A percentile compares a stretch with the other conserved stretches of the same genome.
These are phyloP conservation scores for Acestrorhynchus altus DNA, from an alignment of 2,797 vertebrate species.

Conservation along the genomic window DNA sequence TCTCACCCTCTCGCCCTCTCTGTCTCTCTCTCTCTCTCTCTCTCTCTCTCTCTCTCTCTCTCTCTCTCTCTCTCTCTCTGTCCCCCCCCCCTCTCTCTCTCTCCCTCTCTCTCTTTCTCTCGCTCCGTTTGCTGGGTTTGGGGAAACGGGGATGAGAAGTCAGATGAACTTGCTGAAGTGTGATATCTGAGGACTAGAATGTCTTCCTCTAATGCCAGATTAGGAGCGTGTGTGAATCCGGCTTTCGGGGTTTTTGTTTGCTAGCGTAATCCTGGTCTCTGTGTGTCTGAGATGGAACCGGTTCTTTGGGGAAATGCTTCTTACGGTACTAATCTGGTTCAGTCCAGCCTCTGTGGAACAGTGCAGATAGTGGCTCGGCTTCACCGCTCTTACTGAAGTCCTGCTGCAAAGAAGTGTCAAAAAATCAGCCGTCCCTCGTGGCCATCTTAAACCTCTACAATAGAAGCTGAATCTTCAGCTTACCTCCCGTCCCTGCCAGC, in stretches of 20 bases:
- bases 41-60: too few species aligned
- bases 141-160: background rate
- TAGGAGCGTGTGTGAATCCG: conserved; percentile 15
- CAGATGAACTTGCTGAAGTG: conserved; percentile 10
- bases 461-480: conserved; percentile 28
- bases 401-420: conserved; percentile 38
- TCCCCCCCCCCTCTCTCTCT: background rate
- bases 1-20: background rate
- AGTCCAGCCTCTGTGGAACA: conserved; percentile 23
- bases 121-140: too few species aligned
- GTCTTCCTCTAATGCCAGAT: conserved; percentile 34
- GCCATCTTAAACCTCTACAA: conserved; percentile 22
- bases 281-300: conserved; percentile 23
- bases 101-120: background rate
- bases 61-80: background rate
- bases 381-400: conserved; percentile 14
- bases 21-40: too few species aligned
- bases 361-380: conserved; percentile 30
- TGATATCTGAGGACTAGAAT: conserved; percentile 28
- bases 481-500: conserved; percentile 1
- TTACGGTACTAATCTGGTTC: conserved; percentile 47
- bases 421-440: conserved; percentile 17
- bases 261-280: conserved; percentile 31
- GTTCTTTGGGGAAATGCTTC: conserved; percentile 32
- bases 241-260: conserved; percentile 23